phyloP scores from a whole-genome alignment of 2,888 invertebrate genomes.

The Hymenopus coronatus region DNA sequence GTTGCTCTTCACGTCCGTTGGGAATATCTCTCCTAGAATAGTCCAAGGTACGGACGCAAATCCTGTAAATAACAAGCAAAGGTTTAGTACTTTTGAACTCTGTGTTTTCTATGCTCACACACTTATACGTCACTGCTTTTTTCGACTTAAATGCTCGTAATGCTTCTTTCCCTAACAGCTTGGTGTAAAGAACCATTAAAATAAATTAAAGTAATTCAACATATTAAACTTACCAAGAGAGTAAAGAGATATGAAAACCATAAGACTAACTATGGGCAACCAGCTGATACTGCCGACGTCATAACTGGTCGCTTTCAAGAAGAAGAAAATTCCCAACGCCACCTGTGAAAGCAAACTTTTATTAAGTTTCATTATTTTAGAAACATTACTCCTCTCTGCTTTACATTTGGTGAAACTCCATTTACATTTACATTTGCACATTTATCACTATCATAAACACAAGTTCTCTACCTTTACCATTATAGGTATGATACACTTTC shows the following conservation, averaged over 20 bases:
- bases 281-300: slow-evolving; percentile 55
- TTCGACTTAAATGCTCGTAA: too few species aligned
- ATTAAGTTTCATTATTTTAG: background rate
- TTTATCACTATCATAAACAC: too few species aligned
- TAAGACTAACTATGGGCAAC: slow-evolving; percentile 68
- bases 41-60: slow-evolving; percentile 81
- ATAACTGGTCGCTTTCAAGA: slow-evolving; percentile 49
- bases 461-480: too few species aligned
- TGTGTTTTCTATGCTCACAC: too few species aligned
- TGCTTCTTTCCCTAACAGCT: too few species aligned
- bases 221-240: slow-evolving; percentile 56
- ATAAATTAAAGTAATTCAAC: too few species aligned
- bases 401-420: too few species aligned
- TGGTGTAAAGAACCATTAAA: too few species aligned
- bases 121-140: too few species aligned
- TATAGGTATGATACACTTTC: too few species aligned
- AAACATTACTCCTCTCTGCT: too few species aligned
- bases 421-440: too few species aligned
- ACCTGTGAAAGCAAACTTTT: slow-evolving; percentile 47
- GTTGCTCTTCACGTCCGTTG: slow-evolving; percentile 71
- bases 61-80: slow-evolving; percentile 43
- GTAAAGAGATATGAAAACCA: slow-evolving; percentile 73
- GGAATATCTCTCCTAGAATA: slow-evolving; percentile 78
- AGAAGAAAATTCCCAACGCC: slow-evolving; percentile 59
- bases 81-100: background rate